Percentiles rank a stretch among this genome's conserved stretches.
Evolutionary conservation across 2,113 vertebrate genomes (phyloP).

Genomic region (Pelusios castaneus): DNA sequence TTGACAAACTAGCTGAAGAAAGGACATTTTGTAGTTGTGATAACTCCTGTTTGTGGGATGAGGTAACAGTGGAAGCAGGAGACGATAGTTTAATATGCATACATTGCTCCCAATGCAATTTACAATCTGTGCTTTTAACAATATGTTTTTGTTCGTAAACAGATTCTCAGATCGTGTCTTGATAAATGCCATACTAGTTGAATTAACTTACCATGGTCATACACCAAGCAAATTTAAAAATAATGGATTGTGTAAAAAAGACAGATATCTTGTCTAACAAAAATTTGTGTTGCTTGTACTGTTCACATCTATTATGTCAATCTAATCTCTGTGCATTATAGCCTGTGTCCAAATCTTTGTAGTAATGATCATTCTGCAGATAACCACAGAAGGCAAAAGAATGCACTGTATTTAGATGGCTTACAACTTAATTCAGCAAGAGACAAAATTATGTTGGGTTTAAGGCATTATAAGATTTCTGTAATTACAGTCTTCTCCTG

Average conservation of each 20-base stretch:
- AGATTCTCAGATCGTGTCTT: constrained; percentile 10
- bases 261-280: not conserved
- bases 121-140: constrained; percentile 37
- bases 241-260: not conserved
- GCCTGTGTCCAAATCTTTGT: not conserved
- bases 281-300: not conserved
- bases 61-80: constrained; percentile 31
- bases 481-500: constrained; percentile 95
- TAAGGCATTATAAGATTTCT: constrained; percentile 34
- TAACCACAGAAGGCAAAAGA: constrained; percentile 35
- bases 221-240: not conserved
- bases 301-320: not conserved
- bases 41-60: constrained; percentile 48
- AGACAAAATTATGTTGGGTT: not conserved
- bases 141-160: not conserved
- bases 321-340: constrained; percentile 17
- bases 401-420: constrained; percentile 11
- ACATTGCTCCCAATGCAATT: constrained; percentile 3
- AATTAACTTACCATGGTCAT: not conserved
- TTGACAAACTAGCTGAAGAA: constrained; percentile 58
- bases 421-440: constrained; percentile 36
- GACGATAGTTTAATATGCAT: constrained; percentile 36
- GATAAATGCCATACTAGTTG: not conserved
- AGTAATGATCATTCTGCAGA: not conserved
- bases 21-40: constrained; percentile 41